Evolutionary conservation across 2,113 vertebrate genomes (phyloP), one percentile per base, ranked within the genome.

Genomic region (Phaethon lepturus): DNA sequence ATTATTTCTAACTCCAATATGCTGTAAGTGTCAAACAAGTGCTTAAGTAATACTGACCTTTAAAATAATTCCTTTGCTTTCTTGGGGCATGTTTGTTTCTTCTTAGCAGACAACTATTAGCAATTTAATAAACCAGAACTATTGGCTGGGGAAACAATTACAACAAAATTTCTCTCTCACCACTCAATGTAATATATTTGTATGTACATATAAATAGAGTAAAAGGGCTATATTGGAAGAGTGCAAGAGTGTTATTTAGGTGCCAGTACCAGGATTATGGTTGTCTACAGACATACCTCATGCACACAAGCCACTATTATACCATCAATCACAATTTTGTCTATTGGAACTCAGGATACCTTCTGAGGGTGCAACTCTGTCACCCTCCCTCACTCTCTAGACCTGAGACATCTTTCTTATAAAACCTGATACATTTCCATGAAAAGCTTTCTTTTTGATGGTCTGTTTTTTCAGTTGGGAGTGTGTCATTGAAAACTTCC

Each of bases 41-140:
- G 19, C 28, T 74, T 77, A 94, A 95, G 47, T 40, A 89, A 94
- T n/a, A 71, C 23, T 91, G 86, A 94, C 76, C 80, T 96, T 86
- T 89, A 52, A 93, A 93, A 87, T 71, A 92, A 96, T 78, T 77
- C 9, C 5, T 93, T 95, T 90, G 90, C 29, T 76, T 93, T 82
- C 90, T 75, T 4, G 0, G 7, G 88, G 40, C 49, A 60, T 76
- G 53, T 83, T 86, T 93, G 28, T 76, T 92, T 94, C 28, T 52
- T 64, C 45, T 63, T 52, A 84, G 38, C 16, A 50, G 59, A 29
- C 47, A 87, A 84, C 47, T 78, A 80, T 77, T 78, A 81, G 19
- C 47, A 87, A 68, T 87, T 93, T 75, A 87, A 78, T 50, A 95
- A 81, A 74, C 7, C 42, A 80, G 25, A 96, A 81, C 44, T 89